Percentiles rank a stretch among this genome's conserved stretches.
Evolutionary conservation across 1,140 invertebrate species (phyloP).

Genomic region (Heliconius hermathena): DNA sequence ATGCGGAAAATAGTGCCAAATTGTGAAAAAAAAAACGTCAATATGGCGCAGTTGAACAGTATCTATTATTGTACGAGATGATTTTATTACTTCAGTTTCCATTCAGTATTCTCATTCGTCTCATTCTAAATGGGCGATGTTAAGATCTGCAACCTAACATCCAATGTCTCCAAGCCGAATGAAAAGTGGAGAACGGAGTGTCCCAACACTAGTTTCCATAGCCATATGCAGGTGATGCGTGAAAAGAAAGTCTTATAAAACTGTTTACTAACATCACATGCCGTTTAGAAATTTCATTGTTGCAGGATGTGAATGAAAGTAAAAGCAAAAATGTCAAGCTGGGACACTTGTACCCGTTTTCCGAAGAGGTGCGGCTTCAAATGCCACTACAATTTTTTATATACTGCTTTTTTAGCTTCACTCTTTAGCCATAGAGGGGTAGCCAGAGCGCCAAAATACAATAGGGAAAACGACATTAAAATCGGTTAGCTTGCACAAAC

Average conservation of each 20-base stretch:
- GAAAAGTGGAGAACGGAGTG: neutral
- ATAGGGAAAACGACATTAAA: too few species aligned
- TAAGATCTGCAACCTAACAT: too few species aligned
- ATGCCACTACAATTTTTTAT: neutral
- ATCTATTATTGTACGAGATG: too few species aligned
- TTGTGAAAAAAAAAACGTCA: too few species aligned
- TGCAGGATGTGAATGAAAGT: neutral
- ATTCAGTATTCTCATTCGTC: too few species aligned
- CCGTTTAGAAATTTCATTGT: neutral
- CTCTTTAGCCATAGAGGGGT: neutral
- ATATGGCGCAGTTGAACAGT: too few species aligned
- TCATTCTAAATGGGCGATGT: too few species aligned
- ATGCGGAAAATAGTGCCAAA: too few species aligned
- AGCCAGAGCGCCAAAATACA: neutral
- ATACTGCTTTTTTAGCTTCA: neutral
- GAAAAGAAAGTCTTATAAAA: neutral
- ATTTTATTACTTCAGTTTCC: too few species aligned
- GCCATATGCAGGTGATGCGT: neutral
- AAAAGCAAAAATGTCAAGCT: neutral
- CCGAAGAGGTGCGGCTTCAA: neutral
- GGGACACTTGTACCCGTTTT: neutral
- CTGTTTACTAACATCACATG: neutral
- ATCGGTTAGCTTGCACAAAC: too few species aligned
- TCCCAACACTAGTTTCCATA: neutral
- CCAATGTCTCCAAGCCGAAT: neutral